These are phyloP conservation scores for Diploptera punctata DNA, from an alignment of 2,888 invertebrate genomes.

Conservation along the genomic window DNA sequence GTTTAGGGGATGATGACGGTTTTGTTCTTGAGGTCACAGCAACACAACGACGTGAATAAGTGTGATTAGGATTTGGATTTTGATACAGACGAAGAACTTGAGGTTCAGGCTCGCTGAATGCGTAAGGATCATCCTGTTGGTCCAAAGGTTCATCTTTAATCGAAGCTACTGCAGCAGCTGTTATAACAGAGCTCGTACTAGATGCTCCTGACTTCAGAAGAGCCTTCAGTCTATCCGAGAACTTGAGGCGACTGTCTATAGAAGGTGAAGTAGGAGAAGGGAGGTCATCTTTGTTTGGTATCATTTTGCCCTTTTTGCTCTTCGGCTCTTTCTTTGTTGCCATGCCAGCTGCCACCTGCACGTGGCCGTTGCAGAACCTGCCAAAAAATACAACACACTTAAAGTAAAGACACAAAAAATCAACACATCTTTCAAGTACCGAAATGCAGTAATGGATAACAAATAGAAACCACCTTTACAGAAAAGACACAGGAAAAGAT, in stretches of 20 bases:
- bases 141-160: constrained; percentile 40
- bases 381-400: not conserved
- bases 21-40: constrained; percentile 26
- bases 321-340: constrained; percentile 40
- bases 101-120: constrained; percentile 57
- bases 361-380: constrained; percentile 41
- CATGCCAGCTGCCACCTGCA: constrained; percentile 37
- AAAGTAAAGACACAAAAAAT: not conserved
- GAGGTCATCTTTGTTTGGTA: constrained; percentile 37
- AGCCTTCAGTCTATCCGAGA: constrained; percentile 57
- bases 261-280: constrained; percentile 29
- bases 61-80: constrained; percentile 34
- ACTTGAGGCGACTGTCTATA: constrained; percentile 53
- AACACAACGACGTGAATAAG: constrained; percentile 32
- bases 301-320: constrained; percentile 39
- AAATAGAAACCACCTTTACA: too few relatives aligned
- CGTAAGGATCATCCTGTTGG: constrained; percentile 56
- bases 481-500: too few relatives aligned
- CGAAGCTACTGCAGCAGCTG: not conserved
- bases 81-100: constrained; percentile 39
- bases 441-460: too few relatives aligned
- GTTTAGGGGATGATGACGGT: constrained; percentile 5
- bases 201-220: constrained; percentile 51
- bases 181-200: not conserved
- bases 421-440: not conserved